Evolutionary conservation across 2,797 vertebrate species (phyloP), one percentile per base, ranked within the genome.

Genomic region (Salmo trutta): DNA sequence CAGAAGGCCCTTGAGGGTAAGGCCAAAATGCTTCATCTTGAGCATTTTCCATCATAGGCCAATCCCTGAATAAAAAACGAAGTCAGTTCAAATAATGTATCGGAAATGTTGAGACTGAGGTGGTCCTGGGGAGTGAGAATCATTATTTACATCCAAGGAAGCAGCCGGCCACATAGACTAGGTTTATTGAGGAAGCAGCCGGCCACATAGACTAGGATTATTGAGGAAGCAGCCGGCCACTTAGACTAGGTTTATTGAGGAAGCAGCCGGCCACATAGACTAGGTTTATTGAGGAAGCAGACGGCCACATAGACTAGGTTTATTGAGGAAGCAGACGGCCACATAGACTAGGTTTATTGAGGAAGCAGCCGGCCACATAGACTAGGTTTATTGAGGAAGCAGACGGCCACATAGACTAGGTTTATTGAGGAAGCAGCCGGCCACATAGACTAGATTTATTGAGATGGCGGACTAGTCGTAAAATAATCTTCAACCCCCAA

Each of bases 391-490:
- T 41, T 0, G 3, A 66, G 81, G 31, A 31, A 31, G 31, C 31
- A 31, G 31, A 3, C 31, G 3, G 3, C 4, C 4, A 31, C 31
- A 31, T 31, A 31, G 4, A 76, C 72, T 33, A 33, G 59, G 54
- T 79, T 76, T 4, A 53, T 41, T 0, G 3, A 66, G 81, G 31
- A 31, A 31, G 31, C 31, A 31, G 31, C 31, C 31, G 31, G 31
- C 0, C 31, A 31, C 31, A 33, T 33, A 33, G 33, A 76, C 72
- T 33, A 41, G 59, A 65, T 79, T 76, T 4, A 53, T 41, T 0
- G 3, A 66, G 81, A 6, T 77, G 15, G 80, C 75, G 75, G 75
- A 79, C 62, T 24, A 24, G 24, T 21, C 66, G 15, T 62, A 75
- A 69, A 68, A 67, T 41, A 71, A 21, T 64, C 8, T 24, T 10